Evolutionary conservation across 2,113 vertebrate genomes (phyloP).

Genomic region (Laterallus jamaicensis): DNA sequence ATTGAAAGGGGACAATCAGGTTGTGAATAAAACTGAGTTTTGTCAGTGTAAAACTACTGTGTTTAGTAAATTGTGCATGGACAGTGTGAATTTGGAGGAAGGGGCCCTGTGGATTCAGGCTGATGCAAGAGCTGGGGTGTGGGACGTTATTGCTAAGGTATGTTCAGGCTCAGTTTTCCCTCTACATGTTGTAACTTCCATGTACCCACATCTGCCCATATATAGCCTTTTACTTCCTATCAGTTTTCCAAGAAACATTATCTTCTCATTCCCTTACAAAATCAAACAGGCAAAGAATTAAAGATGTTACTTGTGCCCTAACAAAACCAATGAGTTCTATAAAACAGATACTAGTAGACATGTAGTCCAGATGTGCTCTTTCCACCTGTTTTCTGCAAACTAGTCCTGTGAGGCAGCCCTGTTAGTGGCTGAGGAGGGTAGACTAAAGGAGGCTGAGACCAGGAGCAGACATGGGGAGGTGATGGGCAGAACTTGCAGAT

Average conservation of each 20-base stretch:
- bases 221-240: not conserved
- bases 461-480: not conserved
- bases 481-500: not conserved
- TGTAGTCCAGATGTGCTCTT: not conserved
- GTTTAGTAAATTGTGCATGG: not conserved
- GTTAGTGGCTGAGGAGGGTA: not conserved
- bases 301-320: not conserved
- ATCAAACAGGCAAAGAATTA: not conserved
- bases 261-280: not conserved
- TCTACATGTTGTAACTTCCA: not conserved
- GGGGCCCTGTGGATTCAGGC: not conserved
- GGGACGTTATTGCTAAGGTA: not conserved
- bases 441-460: not conserved
- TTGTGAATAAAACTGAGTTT: not conserved
- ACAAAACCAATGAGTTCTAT: not conserved
- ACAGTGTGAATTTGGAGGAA: not conserved
- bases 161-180: not conserved
- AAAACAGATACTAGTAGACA: not conserved
- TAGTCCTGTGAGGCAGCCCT: not conserved
- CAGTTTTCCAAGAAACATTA: not conserved
- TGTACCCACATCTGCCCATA: accelerated
- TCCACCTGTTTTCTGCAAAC: no score
- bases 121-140: not conserved
- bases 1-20: not conserved
- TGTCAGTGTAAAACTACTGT: not conserved